These are phyloP conservation scores for Helobdella robusta DNA, from an alignment of 2,888 invertebrate genomes.

Conservation along the genomic window DNA sequence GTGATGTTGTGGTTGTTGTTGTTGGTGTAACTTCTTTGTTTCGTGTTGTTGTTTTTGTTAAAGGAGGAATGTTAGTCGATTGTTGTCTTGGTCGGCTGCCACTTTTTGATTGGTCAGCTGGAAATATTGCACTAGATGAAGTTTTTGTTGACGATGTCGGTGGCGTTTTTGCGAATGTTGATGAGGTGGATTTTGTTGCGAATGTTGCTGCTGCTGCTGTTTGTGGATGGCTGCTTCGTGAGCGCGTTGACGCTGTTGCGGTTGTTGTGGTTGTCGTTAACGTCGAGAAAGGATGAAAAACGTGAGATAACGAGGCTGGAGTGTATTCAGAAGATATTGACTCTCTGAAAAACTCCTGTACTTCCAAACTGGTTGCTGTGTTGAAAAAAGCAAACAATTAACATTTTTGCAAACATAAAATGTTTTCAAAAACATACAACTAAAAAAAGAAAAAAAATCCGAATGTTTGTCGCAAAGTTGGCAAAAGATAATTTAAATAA, in stretches of 20 bases:
- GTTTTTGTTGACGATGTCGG: neutral
- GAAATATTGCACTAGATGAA: too few species aligned
- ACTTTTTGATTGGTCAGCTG: too few species aligned
- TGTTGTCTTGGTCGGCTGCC: too few species aligned
- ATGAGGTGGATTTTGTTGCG: neutral
- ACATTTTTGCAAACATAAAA: neutral
- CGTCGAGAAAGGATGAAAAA: too few species aligned
- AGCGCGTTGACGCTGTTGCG: neutral
- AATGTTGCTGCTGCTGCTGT: neutral
- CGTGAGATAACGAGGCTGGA: slow-evolving; percentile 12
- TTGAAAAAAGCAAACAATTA: neutral
- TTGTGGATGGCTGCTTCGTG: neutral
- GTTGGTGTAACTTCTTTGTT: too few species aligned
- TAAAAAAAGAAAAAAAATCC: too few species aligned
- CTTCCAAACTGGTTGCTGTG: slow-evolving; percentile 26
- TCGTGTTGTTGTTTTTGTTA: too few species aligned
- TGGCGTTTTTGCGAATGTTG: neutral
- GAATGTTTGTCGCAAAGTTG: too few species aligned
- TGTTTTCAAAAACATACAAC: neutral
- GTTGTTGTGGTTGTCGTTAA: neutral
- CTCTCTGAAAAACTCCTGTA: slow-evolving; percentile 27
- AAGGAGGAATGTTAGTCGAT: too few species aligned
- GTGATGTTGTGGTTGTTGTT: too few species aligned
- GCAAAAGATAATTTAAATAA: too few species aligned
- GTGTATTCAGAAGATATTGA: slow-evolving; percentile 21